These are phyloP conservation scores for Chionodraco myersi DNA, from an alignment of 2,113 vertebrate species.

Conservation along the genomic window DNA sequence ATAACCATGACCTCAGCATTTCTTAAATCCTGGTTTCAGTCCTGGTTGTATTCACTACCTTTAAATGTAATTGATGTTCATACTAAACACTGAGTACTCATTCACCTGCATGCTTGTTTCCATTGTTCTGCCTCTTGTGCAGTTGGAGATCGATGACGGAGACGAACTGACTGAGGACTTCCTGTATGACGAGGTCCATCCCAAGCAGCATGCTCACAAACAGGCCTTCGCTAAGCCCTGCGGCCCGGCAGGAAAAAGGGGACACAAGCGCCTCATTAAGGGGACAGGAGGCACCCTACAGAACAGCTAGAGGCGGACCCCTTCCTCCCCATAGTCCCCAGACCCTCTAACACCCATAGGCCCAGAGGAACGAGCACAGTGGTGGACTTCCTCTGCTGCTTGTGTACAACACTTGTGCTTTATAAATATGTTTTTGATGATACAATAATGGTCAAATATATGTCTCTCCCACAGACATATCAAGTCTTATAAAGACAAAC, in stretches of 20 bases:
- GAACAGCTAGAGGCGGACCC: conserved; percentile 59
- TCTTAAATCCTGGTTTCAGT: conserved; percentile 1
- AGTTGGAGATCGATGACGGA: conserved; percentile 95
- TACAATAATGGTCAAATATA: conserved; percentile 20
- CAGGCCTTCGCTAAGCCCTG: conserved; percentile 97
- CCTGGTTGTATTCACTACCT: not conserved
- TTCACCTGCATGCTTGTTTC: not conserved
- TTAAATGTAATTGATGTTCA: not conserved
- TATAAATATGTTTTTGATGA: conserved; percentile 35
- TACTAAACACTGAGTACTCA: not conserved
- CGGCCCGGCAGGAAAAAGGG: conserved; percentile 94
- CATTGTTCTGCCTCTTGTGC: not conserved
- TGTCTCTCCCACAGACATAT: conserved; percentile 25
- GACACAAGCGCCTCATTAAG: conserved; percentile 96
- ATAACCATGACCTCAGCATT: not conserved
- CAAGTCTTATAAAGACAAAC: not conserved
- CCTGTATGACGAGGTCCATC: conserved; percentile 97
- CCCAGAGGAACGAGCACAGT: conserved; percentile 8
- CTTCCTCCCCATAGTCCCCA: not conserved
- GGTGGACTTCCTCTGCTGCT: conserved; percentile 20
- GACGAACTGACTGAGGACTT: conserved; percentile 93
- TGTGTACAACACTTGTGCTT: conserved; percentile 46
- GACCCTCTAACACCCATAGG: conserved; percentile 16
- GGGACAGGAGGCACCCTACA: conserved; percentile 87
- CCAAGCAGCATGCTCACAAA: conserved; percentile 94